A percentile compares a stretch with the other conserved stretches of the same genome.
phyloP scores from a whole-genome alignment of 2,797 vertebrate genomes.

The Lepilemur septentrionalis region DNA sequence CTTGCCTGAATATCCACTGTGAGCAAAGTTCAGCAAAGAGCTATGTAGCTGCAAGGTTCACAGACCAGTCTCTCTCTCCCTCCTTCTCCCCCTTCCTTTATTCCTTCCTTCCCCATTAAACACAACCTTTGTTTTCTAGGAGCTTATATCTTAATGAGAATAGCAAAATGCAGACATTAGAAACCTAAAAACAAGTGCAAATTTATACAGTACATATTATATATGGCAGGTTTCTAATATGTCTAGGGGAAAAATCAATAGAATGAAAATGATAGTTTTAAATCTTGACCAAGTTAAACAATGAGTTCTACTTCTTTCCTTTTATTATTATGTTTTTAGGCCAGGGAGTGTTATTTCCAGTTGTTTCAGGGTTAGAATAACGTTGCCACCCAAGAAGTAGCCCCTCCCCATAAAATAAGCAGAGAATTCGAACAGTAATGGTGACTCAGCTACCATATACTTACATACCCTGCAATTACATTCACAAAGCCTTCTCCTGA shows the following conservation, averaged over 20 bases:
- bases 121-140: background rate
- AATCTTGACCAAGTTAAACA: constrained; percentile 51
- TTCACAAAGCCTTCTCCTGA: background rate
- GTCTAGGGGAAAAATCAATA: constrained; percentile 43
- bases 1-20: background rate
- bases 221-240: background rate
- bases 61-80: background rate
- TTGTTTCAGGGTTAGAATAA: constrained; percentile 48
- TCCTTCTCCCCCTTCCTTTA: too few relatives aligned
- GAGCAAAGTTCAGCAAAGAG: background rate
- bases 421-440: constrained; percentile 46
- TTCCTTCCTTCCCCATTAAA: background rate
- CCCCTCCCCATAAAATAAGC: constrained; percentile 41
- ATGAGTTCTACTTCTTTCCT: background rate
- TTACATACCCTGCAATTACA: constrained; percentile 58
- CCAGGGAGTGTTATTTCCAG: background rate
- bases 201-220: background rate
- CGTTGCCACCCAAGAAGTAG: constrained; percentile 64
- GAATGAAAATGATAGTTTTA: background rate
- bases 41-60: background rate
- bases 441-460: constrained; percentile 58
- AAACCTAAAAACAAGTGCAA: background rate
- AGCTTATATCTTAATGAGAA: background rate
- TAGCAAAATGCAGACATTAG: constrained; percentile 23
- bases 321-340: background rate